Conservation (phyloP, 2,113 vertebrate genomes). For the Hippopotamus amphibius region DNA sequence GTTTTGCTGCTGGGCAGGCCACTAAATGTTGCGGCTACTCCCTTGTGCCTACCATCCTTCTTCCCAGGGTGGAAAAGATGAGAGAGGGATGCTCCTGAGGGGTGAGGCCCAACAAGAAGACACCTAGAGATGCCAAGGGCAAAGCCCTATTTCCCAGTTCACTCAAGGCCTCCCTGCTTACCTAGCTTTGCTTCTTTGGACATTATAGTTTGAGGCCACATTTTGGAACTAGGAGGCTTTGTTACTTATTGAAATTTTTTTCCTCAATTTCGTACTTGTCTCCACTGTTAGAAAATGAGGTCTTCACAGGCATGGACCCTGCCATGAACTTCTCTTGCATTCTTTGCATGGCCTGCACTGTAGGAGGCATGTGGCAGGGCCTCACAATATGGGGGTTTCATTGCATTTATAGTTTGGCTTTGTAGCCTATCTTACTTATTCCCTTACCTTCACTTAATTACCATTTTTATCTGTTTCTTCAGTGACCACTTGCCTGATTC, state of each 20-base stretch:
- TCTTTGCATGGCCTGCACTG: not conserved
- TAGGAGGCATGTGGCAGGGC: not conserved
- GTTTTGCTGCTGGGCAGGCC: not conserved
- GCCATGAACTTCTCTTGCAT: not conserved
- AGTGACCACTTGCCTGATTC: conserved; percentile 32
- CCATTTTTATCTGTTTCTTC: conserved; percentile 23
- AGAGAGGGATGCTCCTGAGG: not conserved
- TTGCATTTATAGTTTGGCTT: not conserved
- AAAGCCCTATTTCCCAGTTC: not conserved
- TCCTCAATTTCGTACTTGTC: not conserved
- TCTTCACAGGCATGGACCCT: not conserved
- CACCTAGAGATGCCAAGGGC: not conserved
- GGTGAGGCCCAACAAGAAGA: not conserved
- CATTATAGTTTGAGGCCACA: not conserved
- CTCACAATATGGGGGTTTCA: not conserved
- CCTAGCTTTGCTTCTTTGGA: not conserved
- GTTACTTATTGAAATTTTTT: not conserved
- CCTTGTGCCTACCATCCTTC: not conserved
- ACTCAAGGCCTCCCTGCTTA: not conserved
- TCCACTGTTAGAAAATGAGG: not conserved
- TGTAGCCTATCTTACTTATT: not conserved
- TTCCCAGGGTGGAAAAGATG: not conserved
- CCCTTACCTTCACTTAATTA: not conserved
- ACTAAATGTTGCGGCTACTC: not conserved
- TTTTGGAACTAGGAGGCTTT: not conserved